Base-by-base conservation (phyloP, 1,140 invertebrate species). In the Myzus persicae region DNA sequence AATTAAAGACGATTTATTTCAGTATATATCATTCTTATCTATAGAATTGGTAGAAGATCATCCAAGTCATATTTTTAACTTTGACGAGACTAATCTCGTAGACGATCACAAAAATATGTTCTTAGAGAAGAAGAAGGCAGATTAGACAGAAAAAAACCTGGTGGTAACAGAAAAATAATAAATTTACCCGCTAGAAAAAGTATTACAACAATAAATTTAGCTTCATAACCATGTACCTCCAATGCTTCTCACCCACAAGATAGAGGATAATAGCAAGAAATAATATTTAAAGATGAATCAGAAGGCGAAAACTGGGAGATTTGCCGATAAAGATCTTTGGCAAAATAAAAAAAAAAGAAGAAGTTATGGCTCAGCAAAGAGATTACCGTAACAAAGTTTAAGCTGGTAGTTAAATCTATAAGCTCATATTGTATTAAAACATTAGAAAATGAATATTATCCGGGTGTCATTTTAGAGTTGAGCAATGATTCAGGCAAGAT, bases 141-240 rank as follows among this genome's bases (percentile, higher is more conserved):
- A 76, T 4, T 36, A 11, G 67, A n/a, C 67, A 44, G 91, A 42
- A 42, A 82, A 81, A 93, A 44, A 44, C 40, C 46, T 42, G 14
- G 31, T 76, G 31, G 36, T 22, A 76, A 48, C 87, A 40, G 76
- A 42, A 93, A 93, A 54, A 93, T 87, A 48, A 36, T 93, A 26
- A 93, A 85, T 93, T n/a, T 93, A 9, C n/a, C 36, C 42, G 76
- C 91, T 5, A 76, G 91, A 20, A 93, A 93, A 67, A 93, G 91
- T 82, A 93, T 93, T 44, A 42, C 26, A 11, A 42, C 24, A 42
- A 31, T 36, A 59, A 36, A 93, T 93, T 44, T 93, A 82, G 22
- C 24, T 31, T 31, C 46, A 44, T 31, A 88, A 31, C 40, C 40
- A 44, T 42, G 24, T 44, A 88, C 40, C 46, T 44, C 46, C 20